Evolutionary conservation across 2,113 vertebrate species (phyloP).

Genomic region (Periophthalmodon schlosseri): DNA sequence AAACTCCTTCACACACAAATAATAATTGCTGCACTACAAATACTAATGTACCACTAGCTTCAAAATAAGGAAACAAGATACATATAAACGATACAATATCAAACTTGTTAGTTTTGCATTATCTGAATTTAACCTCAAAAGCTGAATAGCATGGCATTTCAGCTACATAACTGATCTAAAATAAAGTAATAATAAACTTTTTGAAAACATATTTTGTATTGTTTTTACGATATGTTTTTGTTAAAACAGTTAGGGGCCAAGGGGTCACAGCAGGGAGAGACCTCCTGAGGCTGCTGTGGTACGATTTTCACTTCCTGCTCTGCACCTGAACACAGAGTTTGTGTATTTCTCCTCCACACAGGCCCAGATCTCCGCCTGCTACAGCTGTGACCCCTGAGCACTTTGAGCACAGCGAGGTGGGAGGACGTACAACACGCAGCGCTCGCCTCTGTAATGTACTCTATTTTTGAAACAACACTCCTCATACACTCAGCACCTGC

Average conservation of each 20-base stretch:
- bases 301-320: conserved; percentile 64
- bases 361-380: conserved; percentile 57
- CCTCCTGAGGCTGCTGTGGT: conserved; percentile 47
- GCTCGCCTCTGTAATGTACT: conserved; percentile 38
- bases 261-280: conserved; percentile 37
- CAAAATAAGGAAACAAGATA: too few species aligned
- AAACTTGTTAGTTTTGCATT: too few species aligned
- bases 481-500: conserved; percentile 30
- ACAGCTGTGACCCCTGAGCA: conserved; percentile 67
- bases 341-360: conserved; percentile 54
- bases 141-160: background rate
- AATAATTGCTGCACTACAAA: too few species aligned
- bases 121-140: background rate
- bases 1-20: too few species aligned
- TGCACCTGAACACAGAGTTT: conserved; percentile 55
- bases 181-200: background rate
- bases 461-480: conserved; percentile 44
- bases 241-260: conserved; percentile 59
- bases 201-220: background rate
- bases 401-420: conserved; percentile 52
- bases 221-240: conserved; percentile 16
- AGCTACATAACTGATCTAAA: background rate
- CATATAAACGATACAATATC: too few species aligned
- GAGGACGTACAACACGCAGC: conserved; percentile 52
- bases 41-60: too few species aligned